phyloP scores from a whole-genome alignment of 2,888 invertebrate genomes.

The Galerucella nymphaeae region DNA sequence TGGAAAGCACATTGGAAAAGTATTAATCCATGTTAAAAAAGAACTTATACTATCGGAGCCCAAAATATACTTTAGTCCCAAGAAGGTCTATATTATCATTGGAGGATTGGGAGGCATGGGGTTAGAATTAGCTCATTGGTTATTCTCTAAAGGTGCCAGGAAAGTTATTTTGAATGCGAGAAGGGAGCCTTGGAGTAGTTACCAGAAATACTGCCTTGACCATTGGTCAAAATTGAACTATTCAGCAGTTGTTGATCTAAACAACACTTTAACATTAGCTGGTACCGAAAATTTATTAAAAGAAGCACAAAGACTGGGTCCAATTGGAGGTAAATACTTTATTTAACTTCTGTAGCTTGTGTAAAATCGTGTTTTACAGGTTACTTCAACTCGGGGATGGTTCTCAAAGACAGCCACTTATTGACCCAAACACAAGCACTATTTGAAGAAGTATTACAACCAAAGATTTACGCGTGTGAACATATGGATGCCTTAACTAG shows the following conservation, averaged over 20 bases:
- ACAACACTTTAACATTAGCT: constrained; percentile 58
- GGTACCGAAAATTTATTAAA: constrained; percentile 63
- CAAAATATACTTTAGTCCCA: constrained; percentile 51
- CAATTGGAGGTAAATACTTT: constrained; percentile 67
- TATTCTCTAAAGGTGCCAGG: constrained; percentile 70
- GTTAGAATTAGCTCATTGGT: constrained; percentile 71
- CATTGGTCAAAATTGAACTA: constrained; percentile 57
- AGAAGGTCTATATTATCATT: constrained; percentile 54
- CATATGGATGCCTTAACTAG: constrained; percentile 70
- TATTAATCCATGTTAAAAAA: constrained; percentile 61
- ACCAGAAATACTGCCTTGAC: constrained; percentile 66
- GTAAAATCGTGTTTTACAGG: constrained; percentile 27
- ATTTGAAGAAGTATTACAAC: constrained; percentile 67
- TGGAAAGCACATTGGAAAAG: constrained; percentile 85
- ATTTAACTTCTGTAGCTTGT: too few relatives aligned
- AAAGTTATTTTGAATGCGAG: constrained; percentile 71
- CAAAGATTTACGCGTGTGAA: constrained; percentile 70
- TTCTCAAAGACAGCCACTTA: constrained; percentile 67
- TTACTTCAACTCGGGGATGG: constrained; percentile 60
- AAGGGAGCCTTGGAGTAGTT: constrained; percentile 69
- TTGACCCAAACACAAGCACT: constrained; percentile 67
- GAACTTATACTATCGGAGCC: constrained; percentile 45
- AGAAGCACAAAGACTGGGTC: constrained; percentile 63
- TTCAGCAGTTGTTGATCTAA: constrained; percentile 60
- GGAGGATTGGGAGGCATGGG: constrained; percentile 75